Conservation (phyloP, 2,113 vertebrate genomes). For the Boulengerochromis microlepis region DNA sequence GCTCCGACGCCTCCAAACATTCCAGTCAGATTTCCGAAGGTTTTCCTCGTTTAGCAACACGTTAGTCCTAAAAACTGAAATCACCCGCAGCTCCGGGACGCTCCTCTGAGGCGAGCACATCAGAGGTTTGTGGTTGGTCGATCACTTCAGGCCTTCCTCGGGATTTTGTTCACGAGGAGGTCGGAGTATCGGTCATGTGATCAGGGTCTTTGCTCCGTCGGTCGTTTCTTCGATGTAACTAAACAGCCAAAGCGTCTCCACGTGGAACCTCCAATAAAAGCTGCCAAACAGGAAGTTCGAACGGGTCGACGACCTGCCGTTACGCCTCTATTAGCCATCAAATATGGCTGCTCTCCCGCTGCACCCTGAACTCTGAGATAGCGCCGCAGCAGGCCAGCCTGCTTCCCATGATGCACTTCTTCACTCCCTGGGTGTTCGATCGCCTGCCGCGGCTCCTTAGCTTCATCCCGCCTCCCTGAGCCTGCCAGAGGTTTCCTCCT, state of each 20-base stretch:
- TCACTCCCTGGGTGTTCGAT: not conserved
- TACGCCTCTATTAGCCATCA: not conserved
- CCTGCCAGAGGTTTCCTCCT: not conserved
- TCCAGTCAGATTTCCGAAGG: not conserved
- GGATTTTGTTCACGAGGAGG: not conserved
- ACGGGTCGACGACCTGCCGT: not conserved
- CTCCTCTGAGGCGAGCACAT: not conserved
- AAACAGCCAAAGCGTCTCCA: not conserved
- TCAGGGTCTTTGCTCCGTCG: not conserved
- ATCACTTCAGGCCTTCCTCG: accelerated
- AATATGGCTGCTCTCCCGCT: not conserved
- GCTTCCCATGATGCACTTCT: not conserved
- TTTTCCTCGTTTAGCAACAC: not conserved
- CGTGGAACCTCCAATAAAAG: not conserved
- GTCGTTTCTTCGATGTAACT: not conserved
- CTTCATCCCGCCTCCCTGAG: not conserved
- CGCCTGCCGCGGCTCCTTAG: not conserved
- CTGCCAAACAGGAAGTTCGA: not conserved
- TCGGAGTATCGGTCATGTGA: not conserved
- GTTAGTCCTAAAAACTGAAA: not conserved
- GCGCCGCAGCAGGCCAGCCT: not conserved
- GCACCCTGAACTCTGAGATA: not conserved
- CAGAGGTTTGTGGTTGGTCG: not conserved
- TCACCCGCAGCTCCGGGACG: not conserved
- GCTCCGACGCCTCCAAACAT: not conserved